phyloP scores from a whole-genome alignment of 1,140 invertebrate species.

The Lerema accius region DNA sequence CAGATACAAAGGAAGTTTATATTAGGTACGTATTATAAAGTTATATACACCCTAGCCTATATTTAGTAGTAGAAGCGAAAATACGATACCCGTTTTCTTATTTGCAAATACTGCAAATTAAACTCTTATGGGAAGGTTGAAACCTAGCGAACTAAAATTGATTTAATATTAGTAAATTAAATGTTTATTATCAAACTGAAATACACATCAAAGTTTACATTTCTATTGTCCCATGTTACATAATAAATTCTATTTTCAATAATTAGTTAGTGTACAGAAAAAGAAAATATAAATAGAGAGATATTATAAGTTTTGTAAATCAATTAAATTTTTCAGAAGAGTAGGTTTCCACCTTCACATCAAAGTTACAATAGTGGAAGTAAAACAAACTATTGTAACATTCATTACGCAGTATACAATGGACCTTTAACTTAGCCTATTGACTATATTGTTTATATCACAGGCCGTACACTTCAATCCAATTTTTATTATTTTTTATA shows the following conservation, averaged over 20 bases:
- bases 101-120: slow-evolving; percentile 2
- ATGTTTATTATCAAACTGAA: too few relatives aligned
- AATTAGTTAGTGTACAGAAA: too few relatives aligned
- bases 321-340: too few relatives aligned
- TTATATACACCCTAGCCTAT: slow-evolving; percentile 13
- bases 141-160: too few relatives aligned
- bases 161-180: too few relatives aligned
- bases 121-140: neutral
- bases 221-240: too few relatives aligned
- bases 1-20: slow-evolving; percentile 4
- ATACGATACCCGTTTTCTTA: neutral
- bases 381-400: slow-evolving; percentile 2
- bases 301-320: too few relatives aligned
- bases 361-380: neutral
- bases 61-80: slow-evolving; percentile 12
- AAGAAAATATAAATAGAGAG: too few relatives aligned
- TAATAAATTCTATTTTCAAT: too few relatives aligned
- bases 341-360: neutral
- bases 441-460: slow-evolving; percentile 53
- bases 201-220: too few relatives aligned
- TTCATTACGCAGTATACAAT: slow-evolving; percentile 10
- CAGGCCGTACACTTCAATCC: slow-evolving; percentile 44
- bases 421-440: slow-evolving; percentile 38
- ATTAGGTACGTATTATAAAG: slow-evolving; percentile 6
- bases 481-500: slow-evolving; percentile 23